These are phyloP conservation scores for Pyrgus malvae DNA, from an alignment of 2,888 invertebrate genomes.

Conservation along the genomic window DNA sequence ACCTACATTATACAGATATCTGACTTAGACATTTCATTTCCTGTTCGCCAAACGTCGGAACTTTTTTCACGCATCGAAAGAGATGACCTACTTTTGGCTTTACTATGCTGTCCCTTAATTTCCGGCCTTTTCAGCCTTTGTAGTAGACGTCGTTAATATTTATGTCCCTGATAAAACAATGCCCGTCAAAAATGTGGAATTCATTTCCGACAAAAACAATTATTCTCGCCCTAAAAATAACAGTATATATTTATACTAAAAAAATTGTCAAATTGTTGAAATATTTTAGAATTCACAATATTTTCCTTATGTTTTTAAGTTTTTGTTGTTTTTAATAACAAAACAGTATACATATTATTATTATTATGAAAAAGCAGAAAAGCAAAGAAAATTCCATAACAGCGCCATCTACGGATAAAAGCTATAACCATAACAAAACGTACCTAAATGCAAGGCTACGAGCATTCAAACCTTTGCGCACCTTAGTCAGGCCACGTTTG, in stretches of 20 bases:
- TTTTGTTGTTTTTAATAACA: too few relatives aligned
- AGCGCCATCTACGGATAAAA: conserved; percentile 12
- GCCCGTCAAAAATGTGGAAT: background rate
- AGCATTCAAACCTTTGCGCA: too few relatives aligned
- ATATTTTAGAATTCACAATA: too few relatives aligned
- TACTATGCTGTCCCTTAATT: conserved; percentile 19
- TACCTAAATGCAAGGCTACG: too few relatives aligned
- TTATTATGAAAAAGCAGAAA: too few relatives aligned
- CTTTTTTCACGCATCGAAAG: conserved; percentile 20
- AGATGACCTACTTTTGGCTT: conserved; percentile 20
- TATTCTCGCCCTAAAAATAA: too few relatives aligned
- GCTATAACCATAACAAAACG: background rate
- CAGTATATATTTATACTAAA: too few relatives aligned
- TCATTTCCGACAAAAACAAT: background rate
- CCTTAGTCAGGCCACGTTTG: background rate
- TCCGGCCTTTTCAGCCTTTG: conserved; percentile 15
- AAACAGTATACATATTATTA: too few relatives aligned
- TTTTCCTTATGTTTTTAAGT: too few relatives aligned
- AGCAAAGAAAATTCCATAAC: too few relatives aligned
- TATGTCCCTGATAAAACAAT: conserved; percentile 6
- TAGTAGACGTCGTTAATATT: conserved; percentile 16
- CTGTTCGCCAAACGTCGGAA: conserved; percentile 31
- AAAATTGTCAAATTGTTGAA: too few relatives aligned
- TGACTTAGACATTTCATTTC: conserved; percentile 47
- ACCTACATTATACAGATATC: conserved; percentile 3